These are phyloP conservation scores for Pocillopora meandrina DNA, from an alignment of 92 coral and sea anemone genomes.

Conservation along the genomic window DNA sequence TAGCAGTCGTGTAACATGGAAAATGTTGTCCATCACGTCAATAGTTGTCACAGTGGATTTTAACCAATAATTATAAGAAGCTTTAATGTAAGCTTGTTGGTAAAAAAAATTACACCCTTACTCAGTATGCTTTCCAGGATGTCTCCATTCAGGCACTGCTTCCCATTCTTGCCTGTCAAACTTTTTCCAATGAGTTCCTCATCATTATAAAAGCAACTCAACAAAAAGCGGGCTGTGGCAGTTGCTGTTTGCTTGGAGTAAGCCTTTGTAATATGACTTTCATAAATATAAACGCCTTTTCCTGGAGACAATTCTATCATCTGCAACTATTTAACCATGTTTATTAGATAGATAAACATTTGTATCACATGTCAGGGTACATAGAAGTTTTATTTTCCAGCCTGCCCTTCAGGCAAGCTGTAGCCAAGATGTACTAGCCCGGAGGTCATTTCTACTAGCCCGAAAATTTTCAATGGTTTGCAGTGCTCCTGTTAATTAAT, in stretches of 20 bases:
- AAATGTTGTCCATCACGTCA: background rate
- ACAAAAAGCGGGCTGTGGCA: constrained; percentile 53
- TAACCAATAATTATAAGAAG: constrained; percentile 1
- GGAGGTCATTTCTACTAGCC: no score
- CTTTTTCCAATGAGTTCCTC: constrained; percentile 45
- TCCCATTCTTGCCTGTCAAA: constrained; percentile 46
- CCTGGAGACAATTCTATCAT: constrained; percentile 70
- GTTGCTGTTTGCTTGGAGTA: constrained; percentile 43
- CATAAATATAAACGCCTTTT: constrained; percentile 45
- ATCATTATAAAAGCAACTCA: constrained; percentile 52
- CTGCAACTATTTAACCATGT: constrained; percentile 24
- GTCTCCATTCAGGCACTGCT: constrained; percentile 38
- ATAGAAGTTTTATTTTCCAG: background rate
- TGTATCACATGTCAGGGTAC: background rate
- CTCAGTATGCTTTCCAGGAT: constrained; percentile 57
- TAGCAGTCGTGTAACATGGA: no score
- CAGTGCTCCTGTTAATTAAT: no score
- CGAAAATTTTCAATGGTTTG: no score
- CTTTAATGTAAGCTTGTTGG: background rate
- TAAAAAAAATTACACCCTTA: constrained; percentile 23
- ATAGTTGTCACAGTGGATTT: constrained; percentile 7
- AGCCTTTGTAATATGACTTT: constrained; percentile 58
- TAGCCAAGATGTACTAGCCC: no score
- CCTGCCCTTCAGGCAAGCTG: background rate
- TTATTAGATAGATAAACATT: background rate